Evolutionary conservation across 2,797 vertebrate genomes (phyloP).

Genomic region (Sebastes matsubarae): DNA sequence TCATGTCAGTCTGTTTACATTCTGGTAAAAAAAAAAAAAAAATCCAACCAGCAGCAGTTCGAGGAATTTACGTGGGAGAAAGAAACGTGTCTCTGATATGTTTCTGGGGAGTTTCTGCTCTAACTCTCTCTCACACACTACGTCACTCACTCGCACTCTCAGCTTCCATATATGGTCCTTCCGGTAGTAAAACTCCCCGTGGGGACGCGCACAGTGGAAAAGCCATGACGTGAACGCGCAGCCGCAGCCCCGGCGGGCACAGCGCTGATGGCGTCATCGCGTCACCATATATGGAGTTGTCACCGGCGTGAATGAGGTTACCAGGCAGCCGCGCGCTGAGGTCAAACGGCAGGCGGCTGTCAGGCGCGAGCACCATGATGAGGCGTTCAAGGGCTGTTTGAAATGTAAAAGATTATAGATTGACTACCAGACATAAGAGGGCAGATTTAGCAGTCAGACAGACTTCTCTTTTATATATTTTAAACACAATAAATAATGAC

Average conservation of each 20-base stretch:
- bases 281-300: conserved; percentile 78
- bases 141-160: conserved; percentile 48
- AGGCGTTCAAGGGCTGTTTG: conserved; percentile 18
- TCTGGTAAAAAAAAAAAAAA: conserved; percentile 13
- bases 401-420: rapidly evolving
- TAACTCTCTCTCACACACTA: not conserved
- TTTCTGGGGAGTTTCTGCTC: conserved; percentile 34
- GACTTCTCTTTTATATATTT: too few species aligned
- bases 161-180: conserved; percentile 76
- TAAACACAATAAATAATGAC: not conserved
- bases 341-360: conserved; percentile 60
- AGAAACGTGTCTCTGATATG: conserved; percentile 32
- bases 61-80: conserved; percentile 55
- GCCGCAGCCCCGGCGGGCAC: conserved; percentile 34
- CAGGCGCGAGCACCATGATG: not conserved
- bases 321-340: conserved; percentile 57
- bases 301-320: conserved; percentile 67
- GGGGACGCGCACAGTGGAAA: conserved; percentile 77
- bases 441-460: not conserved
- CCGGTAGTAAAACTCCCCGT: conserved; percentile 69
- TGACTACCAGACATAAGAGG: not conserved
- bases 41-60: conserved; percentile 7
- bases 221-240: conserved; percentile 72
- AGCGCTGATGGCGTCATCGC: conserved; percentile 63
- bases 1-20: conserved; percentile 54